These are phyloP conservation scores for Pseudopodoces humilis DNA, from an alignment of 2,113 vertebrate genomes.

Conservation along the genomic window DNA sequence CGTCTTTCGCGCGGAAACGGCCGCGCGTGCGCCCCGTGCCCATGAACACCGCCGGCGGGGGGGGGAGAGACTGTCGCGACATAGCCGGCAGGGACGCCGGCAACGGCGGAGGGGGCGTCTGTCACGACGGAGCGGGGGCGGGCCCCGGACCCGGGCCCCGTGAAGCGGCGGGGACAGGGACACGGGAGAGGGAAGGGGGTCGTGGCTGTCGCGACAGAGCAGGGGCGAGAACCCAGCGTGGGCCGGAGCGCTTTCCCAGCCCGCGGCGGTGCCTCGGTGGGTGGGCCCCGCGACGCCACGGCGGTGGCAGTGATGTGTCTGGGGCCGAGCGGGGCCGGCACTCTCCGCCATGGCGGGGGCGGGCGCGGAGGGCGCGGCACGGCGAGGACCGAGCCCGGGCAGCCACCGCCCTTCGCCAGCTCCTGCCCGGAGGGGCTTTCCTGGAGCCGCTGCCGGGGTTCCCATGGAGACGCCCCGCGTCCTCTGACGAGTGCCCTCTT, in stretches of 20 bases:
- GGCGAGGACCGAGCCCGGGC: not conserved
- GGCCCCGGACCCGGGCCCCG: too few species aligned
- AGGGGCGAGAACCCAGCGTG: not conserved
- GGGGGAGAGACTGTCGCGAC: not conserved
- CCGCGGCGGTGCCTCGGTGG: not conserved
- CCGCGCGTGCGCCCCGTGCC: not conserved
- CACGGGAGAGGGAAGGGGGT: not conserved
- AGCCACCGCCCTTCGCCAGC: not conserved
- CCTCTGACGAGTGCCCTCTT: not conserved
- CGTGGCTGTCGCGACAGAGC: not conserved
- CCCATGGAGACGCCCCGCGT: not conserved
- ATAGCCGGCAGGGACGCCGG: too few species aligned
- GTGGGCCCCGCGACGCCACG: not conserved
- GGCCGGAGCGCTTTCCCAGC: too few species aligned
- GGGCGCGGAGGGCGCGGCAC: not conserved
- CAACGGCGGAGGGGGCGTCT: not conserved
- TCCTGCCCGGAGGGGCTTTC: not conserved
- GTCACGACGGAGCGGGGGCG: not conserved
- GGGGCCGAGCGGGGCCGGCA: not conserved
- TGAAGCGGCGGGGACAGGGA: too few species aligned
- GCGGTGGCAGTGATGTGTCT: not conserved
- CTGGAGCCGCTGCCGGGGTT: not conserved
- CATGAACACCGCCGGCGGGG: not conserved
- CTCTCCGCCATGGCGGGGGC: not conserved
- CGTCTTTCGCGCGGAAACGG: not conserved